Evolutionary conservation across 1,140 invertebrate genomes (phyloP).

Genomic region (Macrobrachium rosenbergii): DNA sequence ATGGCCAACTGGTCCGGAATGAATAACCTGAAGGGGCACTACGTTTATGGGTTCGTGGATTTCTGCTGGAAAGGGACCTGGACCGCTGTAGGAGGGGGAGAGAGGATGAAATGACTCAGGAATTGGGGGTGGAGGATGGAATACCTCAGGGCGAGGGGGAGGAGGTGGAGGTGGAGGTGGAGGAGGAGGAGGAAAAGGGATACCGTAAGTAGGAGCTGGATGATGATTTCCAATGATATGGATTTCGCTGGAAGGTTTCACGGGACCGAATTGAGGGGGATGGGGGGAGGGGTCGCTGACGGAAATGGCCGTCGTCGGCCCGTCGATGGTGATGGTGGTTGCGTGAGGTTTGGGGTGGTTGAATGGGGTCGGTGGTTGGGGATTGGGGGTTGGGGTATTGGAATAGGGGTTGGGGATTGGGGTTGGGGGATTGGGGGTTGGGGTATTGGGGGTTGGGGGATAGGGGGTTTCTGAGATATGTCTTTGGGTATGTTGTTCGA

Average conservation of each 20-base stretch:
- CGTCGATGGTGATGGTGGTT: too few relatives aligned
- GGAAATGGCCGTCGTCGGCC: too few relatives aligned
- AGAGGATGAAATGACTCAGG: constrained; percentile 3
- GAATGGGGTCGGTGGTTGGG: background rate
- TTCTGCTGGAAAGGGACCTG: background rate
- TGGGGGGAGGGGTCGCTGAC: background rate
- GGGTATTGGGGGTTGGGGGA: too few relatives aligned
- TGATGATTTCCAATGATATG: background rate
- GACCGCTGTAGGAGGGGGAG: background rate
- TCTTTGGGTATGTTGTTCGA: background rate
- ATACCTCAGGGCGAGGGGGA: background rate
- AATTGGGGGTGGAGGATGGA: background rate
- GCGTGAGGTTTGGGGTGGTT: too few relatives aligned
- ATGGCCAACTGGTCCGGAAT: constrained; percentile 9
- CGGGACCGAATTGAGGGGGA: background rate
- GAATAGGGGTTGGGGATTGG: background rate
- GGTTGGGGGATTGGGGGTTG: background rate
- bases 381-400: background rate
- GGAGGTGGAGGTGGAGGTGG: background rate
- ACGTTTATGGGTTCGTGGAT: constrained; percentile 5
- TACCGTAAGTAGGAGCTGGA: background rate
- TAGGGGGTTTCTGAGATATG: background rate
- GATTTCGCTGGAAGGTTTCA: too few relatives aligned
- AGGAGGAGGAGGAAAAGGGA: background rate
- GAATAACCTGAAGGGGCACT: background rate